phyloP scores from a whole-genome alignment of 1,140 invertebrate genomes.

The Oedothorax gibbosus region DNA sequence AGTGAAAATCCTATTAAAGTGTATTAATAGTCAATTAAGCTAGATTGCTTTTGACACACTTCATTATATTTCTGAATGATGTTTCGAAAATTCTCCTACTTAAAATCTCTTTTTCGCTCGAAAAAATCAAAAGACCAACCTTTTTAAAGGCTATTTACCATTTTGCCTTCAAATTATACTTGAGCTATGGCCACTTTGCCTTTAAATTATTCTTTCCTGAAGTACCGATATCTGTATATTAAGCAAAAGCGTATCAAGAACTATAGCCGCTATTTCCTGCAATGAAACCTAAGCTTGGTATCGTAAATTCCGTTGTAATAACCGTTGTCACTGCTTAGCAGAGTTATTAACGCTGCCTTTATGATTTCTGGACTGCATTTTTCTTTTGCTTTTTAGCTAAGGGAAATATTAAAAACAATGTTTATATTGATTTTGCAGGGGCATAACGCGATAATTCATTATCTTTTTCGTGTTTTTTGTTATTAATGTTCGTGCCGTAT shows the following conservation, averaged over 20 bases:
- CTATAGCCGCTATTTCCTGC: slow-evolving; percentile 21
- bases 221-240: slow-evolving; percentile 32
- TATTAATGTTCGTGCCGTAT: too few relatives aligned
- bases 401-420: slow-evolving; percentile 42
- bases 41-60: too few relatives aligned
- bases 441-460: slow-evolving; percentile 27
- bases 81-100: too few relatives aligned
- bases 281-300: slow-evolving; percentile 24
- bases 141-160: too few relatives aligned
- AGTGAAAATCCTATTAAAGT: too few relatives aligned
- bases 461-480: slow-evolving; percentile 16
- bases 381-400: slow-evolving; percentile 5
- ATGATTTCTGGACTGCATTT: slow-evolving; percentile 30
- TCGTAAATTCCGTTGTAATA: slow-evolving; percentile 35
- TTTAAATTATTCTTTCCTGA: slow-evolving; percentile 20
- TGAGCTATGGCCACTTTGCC: not conserved
- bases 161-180: too few relatives aligned
- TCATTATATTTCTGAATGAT: too few relatives aligned
- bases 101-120: too few relatives aligned
- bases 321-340: slow-evolving; percentile 34
- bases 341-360: slow-evolving; percentile 26
- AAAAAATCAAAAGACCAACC: too few relatives aligned
- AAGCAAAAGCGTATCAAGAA: slow-evolving; percentile 11
- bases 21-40: too few relatives aligned
- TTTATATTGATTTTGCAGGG: slow-evolving; percentile 19